Percentiles rank a stretch among this genome's conserved stretches.
Evolutionary conservation across 2,888 invertebrate genomes (phyloP).

Genomic region (Lepidonotus clava): DNA sequence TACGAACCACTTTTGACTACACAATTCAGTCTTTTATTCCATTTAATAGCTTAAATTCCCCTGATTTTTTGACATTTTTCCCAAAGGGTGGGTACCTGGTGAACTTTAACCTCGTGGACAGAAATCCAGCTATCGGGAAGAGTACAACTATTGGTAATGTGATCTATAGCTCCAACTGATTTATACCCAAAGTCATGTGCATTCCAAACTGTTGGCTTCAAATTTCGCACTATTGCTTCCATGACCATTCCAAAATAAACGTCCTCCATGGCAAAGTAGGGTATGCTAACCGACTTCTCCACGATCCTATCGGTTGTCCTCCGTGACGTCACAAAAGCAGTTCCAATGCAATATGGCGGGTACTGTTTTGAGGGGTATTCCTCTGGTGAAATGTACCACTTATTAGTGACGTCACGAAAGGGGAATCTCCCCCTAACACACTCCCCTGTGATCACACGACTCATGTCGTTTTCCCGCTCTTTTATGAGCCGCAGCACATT

Average conservation of each 20-base stretch:
- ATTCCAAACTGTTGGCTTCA: neutral
- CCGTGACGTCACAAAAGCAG: neutral
- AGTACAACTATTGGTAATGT: neutral
- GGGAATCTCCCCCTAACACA: neutral
- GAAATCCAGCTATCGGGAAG: neutral
- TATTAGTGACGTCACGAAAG: neutral
- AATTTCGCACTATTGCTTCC: neutral
- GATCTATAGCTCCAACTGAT: neutral
- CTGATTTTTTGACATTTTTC: neutral
- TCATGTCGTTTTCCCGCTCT: neutral
- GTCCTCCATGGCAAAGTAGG: conserved; percentile 8
- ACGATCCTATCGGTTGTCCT: neutral
- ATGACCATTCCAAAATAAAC: neutral
- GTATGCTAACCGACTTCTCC: neutral
- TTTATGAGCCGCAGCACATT: conserved; percentile 13
- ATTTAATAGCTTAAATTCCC: no score
- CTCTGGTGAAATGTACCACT: neutral
- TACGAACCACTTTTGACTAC: no score
- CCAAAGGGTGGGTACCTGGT: neutral
- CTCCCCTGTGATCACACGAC: neutral
- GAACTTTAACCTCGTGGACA: neutral
- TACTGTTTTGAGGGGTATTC: neutral
- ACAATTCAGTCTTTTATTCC: no score
- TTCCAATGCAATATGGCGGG: neutral
- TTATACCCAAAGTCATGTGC: neutral